phyloP scores from a whole-genome alignment of 53 echinoderm and acorn worm species.

The Holothuria scabra region DNA sequence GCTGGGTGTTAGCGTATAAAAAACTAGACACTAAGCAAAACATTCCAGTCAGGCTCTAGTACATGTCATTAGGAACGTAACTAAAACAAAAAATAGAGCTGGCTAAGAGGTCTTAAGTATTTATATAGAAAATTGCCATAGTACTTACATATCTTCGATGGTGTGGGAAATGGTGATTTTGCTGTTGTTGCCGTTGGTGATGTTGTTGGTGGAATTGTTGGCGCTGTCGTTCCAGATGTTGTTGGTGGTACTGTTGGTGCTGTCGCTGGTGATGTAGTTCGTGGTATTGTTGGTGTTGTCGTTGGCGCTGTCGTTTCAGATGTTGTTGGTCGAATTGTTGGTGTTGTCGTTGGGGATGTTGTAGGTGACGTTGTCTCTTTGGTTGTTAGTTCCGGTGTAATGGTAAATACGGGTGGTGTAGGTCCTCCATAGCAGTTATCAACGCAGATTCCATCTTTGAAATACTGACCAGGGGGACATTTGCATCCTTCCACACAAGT shows the following conservation, averaged over 20 bases:
- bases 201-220: too few relatives aligned
- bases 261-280: not conserved
- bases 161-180: not conserved
- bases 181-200: too few relatives aligned
- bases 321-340: not conserved
- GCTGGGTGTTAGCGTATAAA: too few relatives aligned
- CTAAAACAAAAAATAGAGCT: too few relatives aligned
- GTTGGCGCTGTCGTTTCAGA: not conserved
- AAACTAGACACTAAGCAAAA: too few relatives aligned
- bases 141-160: not conserved
- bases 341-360: not conserved
- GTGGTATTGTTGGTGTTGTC: conserved; percentile 20
- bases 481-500: conserved; percentile 92
- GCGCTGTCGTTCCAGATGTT: too few relatives aligned
- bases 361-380: conserved; percentile 26
- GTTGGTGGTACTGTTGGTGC: not conserved
- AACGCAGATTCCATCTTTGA: conserved; percentile 75
- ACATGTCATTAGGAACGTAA: too few relatives aligned
- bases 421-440: conserved; percentile 51
- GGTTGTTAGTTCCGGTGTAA: conserved; percentile 24
- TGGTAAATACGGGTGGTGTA: conserved; percentile 4
- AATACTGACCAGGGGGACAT: conserved; percentile 75
- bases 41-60: too few relatives aligned
- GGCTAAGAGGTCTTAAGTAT: too few relatives aligned
- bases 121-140: not conserved